Percentiles rank a stretch among this genome's conserved stretches.
phyloP scores from a whole-genome alignment of 2,113 vertebrate genomes.

The Nothoprocta perdicaria region DNA sequence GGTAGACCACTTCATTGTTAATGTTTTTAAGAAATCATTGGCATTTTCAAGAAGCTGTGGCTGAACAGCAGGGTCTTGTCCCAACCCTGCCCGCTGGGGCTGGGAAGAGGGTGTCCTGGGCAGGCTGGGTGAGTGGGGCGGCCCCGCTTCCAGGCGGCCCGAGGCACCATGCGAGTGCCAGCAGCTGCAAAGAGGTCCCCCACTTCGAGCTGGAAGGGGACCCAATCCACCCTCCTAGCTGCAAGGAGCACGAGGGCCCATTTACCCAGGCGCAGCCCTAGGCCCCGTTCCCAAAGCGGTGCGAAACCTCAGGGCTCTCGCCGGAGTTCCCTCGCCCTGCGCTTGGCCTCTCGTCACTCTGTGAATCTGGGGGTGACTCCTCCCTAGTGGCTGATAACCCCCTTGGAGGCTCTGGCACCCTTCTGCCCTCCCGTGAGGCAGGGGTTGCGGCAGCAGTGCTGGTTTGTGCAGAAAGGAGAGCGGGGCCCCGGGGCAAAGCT shows the following conservation, averaged over 20 bases:
- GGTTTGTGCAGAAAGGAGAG: not conserved
- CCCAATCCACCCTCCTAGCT: not conserved
- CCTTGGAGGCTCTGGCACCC: not conserved
- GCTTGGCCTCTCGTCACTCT: not conserved
- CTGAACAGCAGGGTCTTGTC: not conserved
- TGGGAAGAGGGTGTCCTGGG: fast-evolving
- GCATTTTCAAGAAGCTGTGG: not conserved
- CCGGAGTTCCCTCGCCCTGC: fast-evolving
- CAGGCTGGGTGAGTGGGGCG: fast-evolving
- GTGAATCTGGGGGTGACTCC: fast-evolving
- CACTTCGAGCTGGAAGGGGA: slow-evolving; percentile 7
- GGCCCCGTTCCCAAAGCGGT: fast-evolving
- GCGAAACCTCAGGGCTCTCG: not conserved
- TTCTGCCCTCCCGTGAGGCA: not conserved
- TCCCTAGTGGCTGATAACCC: fast-evolving
- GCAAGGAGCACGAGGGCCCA: not conserved
- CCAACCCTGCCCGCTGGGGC: fast-evolving
- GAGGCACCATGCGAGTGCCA: fast-evolving
- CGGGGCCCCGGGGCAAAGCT: fast-evolving
- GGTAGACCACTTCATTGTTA: not conserved
- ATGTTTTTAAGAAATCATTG: not conserved
- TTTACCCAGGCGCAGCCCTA: not conserved
- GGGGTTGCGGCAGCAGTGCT: not conserved
- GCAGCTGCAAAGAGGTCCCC: not conserved
- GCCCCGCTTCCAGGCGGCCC: fast-evolving